Percentiles rank a stretch among this genome's conserved stretches.
phyloP scores from a whole-genome alignment of 2,888 invertebrate genomes.

The Lasioglossum vierecki region DNA sequence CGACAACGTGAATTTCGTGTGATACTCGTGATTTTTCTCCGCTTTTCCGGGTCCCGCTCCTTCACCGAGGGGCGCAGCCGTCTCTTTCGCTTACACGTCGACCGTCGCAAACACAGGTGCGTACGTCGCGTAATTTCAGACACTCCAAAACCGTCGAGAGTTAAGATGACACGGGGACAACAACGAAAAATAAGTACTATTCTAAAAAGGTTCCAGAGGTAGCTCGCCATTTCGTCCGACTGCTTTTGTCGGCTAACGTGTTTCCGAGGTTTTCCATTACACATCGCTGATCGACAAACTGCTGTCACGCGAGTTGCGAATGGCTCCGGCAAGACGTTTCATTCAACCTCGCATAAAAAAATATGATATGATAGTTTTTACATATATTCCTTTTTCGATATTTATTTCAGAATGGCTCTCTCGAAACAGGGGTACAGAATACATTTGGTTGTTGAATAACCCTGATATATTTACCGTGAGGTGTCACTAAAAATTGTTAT shows the following conservation, averaged over 20 bases:
- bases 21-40: conserved; percentile 56
- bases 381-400: not conserved
- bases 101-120: conserved; percentile 42
- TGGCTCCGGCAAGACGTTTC: not conserved
- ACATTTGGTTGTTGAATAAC: too few species aligned
- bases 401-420: too few species aligned
- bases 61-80: conserved; percentile 16
- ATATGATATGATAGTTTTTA: not conserved
- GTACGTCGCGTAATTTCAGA: conserved; percentile 43
- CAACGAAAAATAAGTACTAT: not conserved
- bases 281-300: conserved; percentile 10
- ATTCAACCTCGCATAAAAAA: not conserved
- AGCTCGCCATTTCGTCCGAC: conserved; percentile 31
- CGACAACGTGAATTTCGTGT: conserved; percentile 54
- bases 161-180: conserved; percentile 39
- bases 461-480: too few species aligned
- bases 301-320: not conserved
- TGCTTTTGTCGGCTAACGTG: conserved; percentile 27
- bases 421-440: not conserved
- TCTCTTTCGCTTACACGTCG: conserved; percentile 42
- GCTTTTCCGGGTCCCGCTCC: conserved; percentile 31
- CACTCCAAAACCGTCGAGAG: conserved; percentile 47
- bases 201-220: conserved; percentile 20
- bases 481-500: too few species aligned
- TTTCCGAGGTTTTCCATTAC: not conserved